phyloP scores from a whole-genome alignment of 2,797 vertebrate species.

The Anniella stebbinsi region DNA sequence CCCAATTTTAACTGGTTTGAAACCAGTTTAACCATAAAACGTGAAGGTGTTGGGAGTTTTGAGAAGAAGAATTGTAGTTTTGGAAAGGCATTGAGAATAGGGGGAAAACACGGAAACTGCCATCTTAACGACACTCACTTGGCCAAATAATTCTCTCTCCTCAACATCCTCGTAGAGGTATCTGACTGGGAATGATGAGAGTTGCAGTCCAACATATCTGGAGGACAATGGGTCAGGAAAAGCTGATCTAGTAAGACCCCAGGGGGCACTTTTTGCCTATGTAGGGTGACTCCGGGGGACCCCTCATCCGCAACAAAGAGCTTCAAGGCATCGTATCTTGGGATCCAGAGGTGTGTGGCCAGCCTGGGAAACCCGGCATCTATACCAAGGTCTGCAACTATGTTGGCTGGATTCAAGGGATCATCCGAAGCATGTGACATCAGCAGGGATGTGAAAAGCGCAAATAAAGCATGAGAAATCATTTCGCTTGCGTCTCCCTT shows the following conservation, averaged over 20 bases:
- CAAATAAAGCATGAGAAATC: background rate
- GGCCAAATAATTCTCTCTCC: background rate
- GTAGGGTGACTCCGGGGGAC: constrained; percentile 85
- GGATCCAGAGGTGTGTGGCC: constrained; percentile 80
- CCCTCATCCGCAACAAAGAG: constrained; percentile 80
- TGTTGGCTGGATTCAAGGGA: constrained; percentile 80
- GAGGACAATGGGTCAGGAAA: too few species aligned
- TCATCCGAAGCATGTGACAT: constrained; percentile 44
- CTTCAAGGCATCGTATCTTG: constrained; percentile 86
- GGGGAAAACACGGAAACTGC: background rate
- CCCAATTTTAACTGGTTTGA: background rate
- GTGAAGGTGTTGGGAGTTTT: too few species aligned
- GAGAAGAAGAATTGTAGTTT: background rate
- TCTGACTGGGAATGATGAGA: background rate
- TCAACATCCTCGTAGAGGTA: background rate
- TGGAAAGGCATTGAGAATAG: background rate
- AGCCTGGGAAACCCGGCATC: constrained; percentile 77
- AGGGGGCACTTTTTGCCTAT: background rate
- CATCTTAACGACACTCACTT: background rate
- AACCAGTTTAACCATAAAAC: background rate
- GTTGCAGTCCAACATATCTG: too few species aligned
- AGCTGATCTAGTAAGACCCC: background rate
- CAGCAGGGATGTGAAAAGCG: background rate
- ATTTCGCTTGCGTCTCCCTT: background rate
- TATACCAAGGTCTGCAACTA: constrained; percentile 85